Evolutionary conservation across 1,140 invertebrate genomes (phyloP), one percentile per base, ranked within the genome.

Genomic region (Solen grandis): DNA sequence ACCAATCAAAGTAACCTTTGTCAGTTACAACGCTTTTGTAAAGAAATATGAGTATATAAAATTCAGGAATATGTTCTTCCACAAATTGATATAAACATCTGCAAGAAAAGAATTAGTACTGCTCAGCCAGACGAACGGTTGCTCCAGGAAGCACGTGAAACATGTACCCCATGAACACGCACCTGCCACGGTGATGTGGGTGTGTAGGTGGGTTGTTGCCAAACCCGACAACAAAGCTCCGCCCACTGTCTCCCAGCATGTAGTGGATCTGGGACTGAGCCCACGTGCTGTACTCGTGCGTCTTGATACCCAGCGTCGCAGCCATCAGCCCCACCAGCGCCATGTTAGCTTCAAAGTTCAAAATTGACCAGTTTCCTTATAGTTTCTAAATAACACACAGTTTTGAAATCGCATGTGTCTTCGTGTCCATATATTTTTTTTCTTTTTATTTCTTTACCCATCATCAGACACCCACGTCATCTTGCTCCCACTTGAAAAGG

Each of bases 171-270:
- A n/a, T n/a, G n/a, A n/a, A n/a, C n/a, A 27, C 22, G 22, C 72
- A 81, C 90, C 81, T 82, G 50, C 83, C 80, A 36, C 86, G 77
- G 73, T 91, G 90, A 68, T 90, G 89, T 38, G 90, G 88, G 16
- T 92, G 19, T 90, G 88, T 88, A 0, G 95, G 94, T 59, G 93
- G 93, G 88, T 95, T 94, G 46, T 90, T 87, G 0, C 95, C 95
- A 86, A 93, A 95, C 8, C 95, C 95, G 27, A 95, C 93, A 0
- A 95, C 94, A 85, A 92, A 95, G 86, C 94, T 95, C 57, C 93
- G 91, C 2, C 94, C 94, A 76, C 89, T 89, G 73, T 93, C 92
- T 1, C 95, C 95, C 0, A 95, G 90, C 75, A 94, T 94, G 87
- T 95, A 95, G 82, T 94, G 88, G 55, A 95, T 94, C 89, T 95